Evolutionary conservation across 2,113 vertebrate species (phyloP), one percentile per base, ranked within the genome.

Genomic region (Peromyscus maniculatus): DNA sequence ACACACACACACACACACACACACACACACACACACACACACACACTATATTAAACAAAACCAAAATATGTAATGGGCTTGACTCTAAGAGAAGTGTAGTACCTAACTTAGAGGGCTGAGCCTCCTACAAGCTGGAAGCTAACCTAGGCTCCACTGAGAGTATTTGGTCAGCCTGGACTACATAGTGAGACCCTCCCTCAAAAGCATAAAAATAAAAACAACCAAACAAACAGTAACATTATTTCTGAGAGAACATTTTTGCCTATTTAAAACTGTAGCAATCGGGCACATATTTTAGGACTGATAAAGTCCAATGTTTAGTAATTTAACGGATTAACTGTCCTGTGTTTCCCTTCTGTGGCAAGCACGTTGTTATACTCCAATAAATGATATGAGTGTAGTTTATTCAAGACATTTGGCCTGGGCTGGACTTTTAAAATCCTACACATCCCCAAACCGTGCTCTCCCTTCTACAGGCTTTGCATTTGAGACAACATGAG

Each of bases 401-500:
- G 49, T 28, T 89, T 94, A 66, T 86, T 89, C 77, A 83, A 89
- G 55, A 91, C 19, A 91, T 67, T 46, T 62, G 64, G 59, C n/a
- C 19, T 67, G 36, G 67, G n/a, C 1, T 62, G 33, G 62, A 49
- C 49, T 80, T 96, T 96, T 52, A 77, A 16, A 95, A 74, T 17
- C 33, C 28, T 52, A 49, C 28, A 83, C 72, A 93, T 97, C 46
- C 57, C 57, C 69, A 84, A 94, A 94, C 91, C 57, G 7, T n/a
- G 75, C 83, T 69, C 15, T 79, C 28, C 3, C 62, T 72, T 57
- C 74, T 91, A 49, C 0, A 72, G 80, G 72, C 84, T 93, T 36
- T 95, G 74, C 95, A 72, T 94, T 95, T 95, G 49, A 97, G 78
- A 84, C 71, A 93, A 92, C 33, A 66, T n/a, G 95, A 79, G 89